Base-by-base conservation (phyloP, 2,888 invertebrate genomes). In the Brenthis daphne region DNA sequence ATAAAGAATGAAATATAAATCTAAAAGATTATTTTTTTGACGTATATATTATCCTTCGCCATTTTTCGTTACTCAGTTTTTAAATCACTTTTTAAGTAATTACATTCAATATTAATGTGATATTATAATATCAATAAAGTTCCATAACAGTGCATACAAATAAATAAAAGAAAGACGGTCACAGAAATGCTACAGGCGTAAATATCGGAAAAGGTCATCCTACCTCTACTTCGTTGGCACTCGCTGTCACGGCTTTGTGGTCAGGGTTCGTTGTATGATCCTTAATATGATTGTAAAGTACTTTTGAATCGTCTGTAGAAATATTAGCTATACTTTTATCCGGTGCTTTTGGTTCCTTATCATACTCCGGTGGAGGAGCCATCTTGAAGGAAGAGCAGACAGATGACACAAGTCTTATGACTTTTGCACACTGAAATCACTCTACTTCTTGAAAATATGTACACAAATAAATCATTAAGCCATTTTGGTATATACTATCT, bases 291-390 rank as follows among this genome's bases (percentile, higher is more conserved):
- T 85, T 88, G 76, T 88, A 88, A 78, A 89, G 85, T 76, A 88
- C 84, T 85, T 91, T 93, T 68, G 91, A 86, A 82, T 94, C 94
- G 78, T 94, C 90, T 78, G 82, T 85, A 74, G 85, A 80, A 77
- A 85, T 83, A 79, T 81, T 85, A 79, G 87, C 83, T 75, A 83
- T 83, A 88, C 86, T 89, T 94, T 95, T 95, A 90, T 96, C 95
- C 80, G 95, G 95, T 84, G 95, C 95, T 92, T 96, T 95, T 76
- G 95, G 95, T 94, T 95, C 95, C 93, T 94, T 95, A 92, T 95
- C 95, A 93, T 95, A 94, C 90, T 95, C 95, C 90, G 96, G 96
- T 90, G 95, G 95, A 93, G 96, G 95, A 94, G 95, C 95, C 96
- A 96, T 96, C 93, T 95, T 95, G 93, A 89, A 90, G 90, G 92